A percentile compares a stretch with the other conserved stretches of the same genome.
Evolutionary conservation across 64 coral and sea anemone genomes (phyloP).

Genomic region (Astreopora myriophthalma): DNA sequence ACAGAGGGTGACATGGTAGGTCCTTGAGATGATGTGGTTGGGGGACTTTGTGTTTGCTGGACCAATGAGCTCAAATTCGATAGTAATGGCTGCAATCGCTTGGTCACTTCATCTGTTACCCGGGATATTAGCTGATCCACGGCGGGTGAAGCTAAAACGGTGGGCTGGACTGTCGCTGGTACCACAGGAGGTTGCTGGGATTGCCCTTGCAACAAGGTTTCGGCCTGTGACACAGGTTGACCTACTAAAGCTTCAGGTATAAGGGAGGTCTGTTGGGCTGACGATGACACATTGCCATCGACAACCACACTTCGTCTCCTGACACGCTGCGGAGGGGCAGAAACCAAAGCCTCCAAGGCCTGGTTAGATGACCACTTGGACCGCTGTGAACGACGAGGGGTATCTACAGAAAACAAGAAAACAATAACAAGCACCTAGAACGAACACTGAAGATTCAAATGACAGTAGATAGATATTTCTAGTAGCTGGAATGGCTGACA

Average conservation of each 20-base stretch:
- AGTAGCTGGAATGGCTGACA: neutral
- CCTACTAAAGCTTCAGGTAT: neutral
- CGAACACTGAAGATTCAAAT: neutral
- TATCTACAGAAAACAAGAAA: neutral
- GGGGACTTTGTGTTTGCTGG: neutral
- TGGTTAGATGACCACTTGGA: neutral
- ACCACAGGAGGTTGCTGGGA: neutral
- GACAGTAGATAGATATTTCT: neutral
- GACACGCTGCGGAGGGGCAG: too few species aligned
- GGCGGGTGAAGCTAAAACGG: neutral
- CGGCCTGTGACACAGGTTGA: neutral
- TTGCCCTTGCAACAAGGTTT: too few species aligned
- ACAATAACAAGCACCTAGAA: neutral
- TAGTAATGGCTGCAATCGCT: neutral
- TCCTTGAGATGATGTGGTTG: neutral
- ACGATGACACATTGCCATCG: neutral
- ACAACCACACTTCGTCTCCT: neutral
- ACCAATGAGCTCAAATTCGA: neutral
- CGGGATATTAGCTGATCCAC: neutral
- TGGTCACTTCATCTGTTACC: neutral
- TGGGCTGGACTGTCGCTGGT: neutral
- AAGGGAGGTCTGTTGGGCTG: neutral
- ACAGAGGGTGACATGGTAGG: too few species aligned
- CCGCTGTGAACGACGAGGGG: neutral
- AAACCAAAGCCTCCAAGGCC: neutral